Percentiles rank a stretch among this genome's conserved stretches.
Evolutionary conservation across 2,113 vertebrate species (phyloP).

Genomic region (Gymnobelideus leadbeateri): DNA sequence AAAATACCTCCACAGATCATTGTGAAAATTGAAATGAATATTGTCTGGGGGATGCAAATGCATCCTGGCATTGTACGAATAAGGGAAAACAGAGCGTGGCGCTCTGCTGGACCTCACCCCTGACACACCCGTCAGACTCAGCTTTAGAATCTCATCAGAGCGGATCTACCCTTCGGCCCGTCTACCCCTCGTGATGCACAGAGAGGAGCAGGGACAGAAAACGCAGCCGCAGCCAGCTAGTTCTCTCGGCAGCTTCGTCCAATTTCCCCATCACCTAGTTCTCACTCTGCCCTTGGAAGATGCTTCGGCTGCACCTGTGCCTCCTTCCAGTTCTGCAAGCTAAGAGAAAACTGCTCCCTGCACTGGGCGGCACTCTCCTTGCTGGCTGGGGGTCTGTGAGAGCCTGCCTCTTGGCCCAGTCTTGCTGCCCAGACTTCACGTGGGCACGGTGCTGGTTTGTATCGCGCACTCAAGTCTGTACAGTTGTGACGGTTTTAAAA

Average conservation of each 20-base stretch:
- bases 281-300: background rate
- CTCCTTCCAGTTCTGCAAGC: background rate
- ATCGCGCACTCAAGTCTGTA: conserved; percentile 59
- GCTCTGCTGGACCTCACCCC: background rate
- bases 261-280: background rate
- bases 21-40: conserved; percentile 61
- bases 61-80: conserved; percentile 24
- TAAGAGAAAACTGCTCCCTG: conserved; percentile 18
- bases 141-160: conserved; percentile 46
- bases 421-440: conserved; percentile 20
- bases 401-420: background rate
- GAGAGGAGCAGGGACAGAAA: conserved; percentile 52
- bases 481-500: conserved; percentile 61
- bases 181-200: conserved; percentile 4
- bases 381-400: background rate
- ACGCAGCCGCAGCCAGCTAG: background rate
- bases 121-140: background rate
- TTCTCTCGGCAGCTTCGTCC: background rate
- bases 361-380: background rate
- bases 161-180: conserved; percentile 35
- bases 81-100: background rate
- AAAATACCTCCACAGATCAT: conserved; percentile 44
- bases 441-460: conserved; percentile 9
- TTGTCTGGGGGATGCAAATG: conserved; percentile 43
- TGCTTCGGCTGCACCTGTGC: conserved; percentile 23